These are phyloP conservation scores for Cepaea nemoralis DNA, from an alignment of 1,140 invertebrate genomes.

Conservation along the genomic window DNA sequence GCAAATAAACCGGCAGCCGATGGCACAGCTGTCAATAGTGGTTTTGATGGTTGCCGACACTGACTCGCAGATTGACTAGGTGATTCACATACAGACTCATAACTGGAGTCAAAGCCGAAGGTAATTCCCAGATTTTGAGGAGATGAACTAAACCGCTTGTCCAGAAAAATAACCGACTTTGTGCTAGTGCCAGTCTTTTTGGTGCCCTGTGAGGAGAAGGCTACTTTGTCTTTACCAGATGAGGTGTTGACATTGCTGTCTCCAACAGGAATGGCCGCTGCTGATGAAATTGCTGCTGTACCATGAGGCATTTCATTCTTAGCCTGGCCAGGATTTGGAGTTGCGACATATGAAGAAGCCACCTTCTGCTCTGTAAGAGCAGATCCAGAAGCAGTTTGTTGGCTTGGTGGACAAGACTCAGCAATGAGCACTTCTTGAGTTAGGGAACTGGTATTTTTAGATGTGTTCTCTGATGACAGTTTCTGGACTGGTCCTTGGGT, in stretches of 20 bases:
- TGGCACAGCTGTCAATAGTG: neutral
- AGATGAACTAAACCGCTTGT: slow-evolving; percentile 20
- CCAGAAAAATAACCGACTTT: slow-evolving; percentile 35
- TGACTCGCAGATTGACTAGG: neutral
- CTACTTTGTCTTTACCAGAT: neutral
- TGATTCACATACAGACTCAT: slow-evolving; percentile 2
- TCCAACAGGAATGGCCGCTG: neutral
- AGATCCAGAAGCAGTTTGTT: too few species aligned
- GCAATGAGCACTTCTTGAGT: neutral
- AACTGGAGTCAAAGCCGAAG: slow-evolving; percentile 31
- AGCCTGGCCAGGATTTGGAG: neutral
- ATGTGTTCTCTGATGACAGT: neutral
- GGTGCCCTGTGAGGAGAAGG: neutral
- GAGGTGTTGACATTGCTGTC: neutral
- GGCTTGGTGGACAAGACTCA: neutral
- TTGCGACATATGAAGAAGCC: neutral
- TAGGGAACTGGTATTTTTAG: neutral
- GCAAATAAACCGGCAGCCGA: neutral
- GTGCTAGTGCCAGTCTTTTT: neutral
- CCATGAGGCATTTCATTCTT: neutral
- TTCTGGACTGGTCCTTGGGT: neutral
- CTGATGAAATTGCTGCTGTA: neutral
- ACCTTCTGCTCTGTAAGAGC: neutral
- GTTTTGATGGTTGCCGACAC: neutral
- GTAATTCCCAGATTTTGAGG: slow-evolving; percentile 33